Evolutionary conservation across 35 echinoderm and acorn worm genomes (phyloP), one percentile per base, ranked within the genome.

Genomic region (Eucidaris tribuloides): DNA sequence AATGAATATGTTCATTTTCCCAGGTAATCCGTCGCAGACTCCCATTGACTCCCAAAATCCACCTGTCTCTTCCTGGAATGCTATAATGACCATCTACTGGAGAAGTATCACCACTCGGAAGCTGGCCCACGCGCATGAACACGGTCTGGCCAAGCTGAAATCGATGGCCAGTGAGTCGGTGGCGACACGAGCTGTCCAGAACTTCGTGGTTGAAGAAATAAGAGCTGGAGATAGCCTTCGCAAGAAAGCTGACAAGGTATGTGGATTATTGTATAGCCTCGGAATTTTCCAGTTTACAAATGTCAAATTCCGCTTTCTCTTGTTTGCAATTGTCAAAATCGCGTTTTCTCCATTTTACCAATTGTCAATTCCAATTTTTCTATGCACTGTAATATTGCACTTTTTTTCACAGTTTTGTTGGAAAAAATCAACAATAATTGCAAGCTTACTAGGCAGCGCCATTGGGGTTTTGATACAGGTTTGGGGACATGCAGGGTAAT

Each of bases 41-140:
- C n/a, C n/a, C n/a, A n/a, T n/a, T 98, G 18, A 98, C 95, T 13
- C 95, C 95, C n/a, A 98, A 98, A 77, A 93, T 90, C 5, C 93
- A 98, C 90, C 79, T 98, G 55, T 98, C 95, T n/a, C 34, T 98
- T 98, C 76, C 81, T 98, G 40, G 87, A 98, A 54, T 90, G 95
- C 30, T 98, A 98, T 58, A 98, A 90, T n/a, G 85, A 83, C 86
- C 48, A 93, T 98, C 52, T 98, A 98, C 44, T 82, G 34, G 90
- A 98, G 87, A 92, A 98, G 54, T 80, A 93, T 65, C 18, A 63
- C 0, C 43, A 81, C 62, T 85, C 85, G 30, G 95, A n/a, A 98
- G 71, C 58, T 98, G 22, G 95, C 95, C 58, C 62, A 59, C n/a
- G 19, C 86, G 95, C n/a, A 98, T 98, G 95, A 98, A 98, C 71